These are phyloP conservation scores for Corythornis madagascariensis DNA, from an alignment of 2,113 vertebrate species.

Conservation along the genomic window DNA sequence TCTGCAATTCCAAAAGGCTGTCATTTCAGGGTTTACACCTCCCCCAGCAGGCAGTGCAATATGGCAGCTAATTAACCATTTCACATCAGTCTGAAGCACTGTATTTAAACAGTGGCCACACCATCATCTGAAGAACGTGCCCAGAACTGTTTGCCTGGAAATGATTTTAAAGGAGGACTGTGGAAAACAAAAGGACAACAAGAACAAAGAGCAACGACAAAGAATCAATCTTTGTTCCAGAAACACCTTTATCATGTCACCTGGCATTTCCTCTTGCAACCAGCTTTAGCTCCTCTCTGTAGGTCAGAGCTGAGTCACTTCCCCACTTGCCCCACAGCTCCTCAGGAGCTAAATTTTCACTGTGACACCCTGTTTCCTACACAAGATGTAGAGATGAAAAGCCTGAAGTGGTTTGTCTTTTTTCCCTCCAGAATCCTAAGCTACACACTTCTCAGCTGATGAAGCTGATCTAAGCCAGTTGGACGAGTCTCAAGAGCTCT, in stretches of 20 bases:
- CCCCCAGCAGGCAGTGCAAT: background rate
- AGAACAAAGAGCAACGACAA: background rate
- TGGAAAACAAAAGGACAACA: background rate
- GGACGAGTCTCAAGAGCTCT: slow-evolving; percentile 43
- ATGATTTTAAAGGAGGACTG: background rate
- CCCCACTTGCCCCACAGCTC: background rate
- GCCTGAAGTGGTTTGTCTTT: background rate
- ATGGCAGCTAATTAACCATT: background rate
- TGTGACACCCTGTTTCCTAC: background rate
- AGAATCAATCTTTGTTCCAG: background rate
- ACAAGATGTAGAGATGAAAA: slow-evolving; percentile 17
- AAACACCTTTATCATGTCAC: slow-evolving; percentile 3
- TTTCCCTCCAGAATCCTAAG: slow-evolving; percentile 1
- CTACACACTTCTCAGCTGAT: background rate
- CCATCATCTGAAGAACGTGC: background rate
- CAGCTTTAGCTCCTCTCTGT: background rate
- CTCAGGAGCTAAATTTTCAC: background rate
- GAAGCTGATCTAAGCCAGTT: slow-evolving; percentile 20
- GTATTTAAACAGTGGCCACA: background rate
- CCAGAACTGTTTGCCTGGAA: background rate
- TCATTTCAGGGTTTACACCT: background rate
- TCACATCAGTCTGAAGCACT: background rate
- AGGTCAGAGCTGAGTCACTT: slow-evolving; percentile 23
- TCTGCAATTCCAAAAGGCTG: background rate
- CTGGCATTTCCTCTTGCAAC: background rate